phyloP scores from a whole-genome alignment of 2,888 invertebrate genomes.

The Pardosa pseudoannulata region DNA sequence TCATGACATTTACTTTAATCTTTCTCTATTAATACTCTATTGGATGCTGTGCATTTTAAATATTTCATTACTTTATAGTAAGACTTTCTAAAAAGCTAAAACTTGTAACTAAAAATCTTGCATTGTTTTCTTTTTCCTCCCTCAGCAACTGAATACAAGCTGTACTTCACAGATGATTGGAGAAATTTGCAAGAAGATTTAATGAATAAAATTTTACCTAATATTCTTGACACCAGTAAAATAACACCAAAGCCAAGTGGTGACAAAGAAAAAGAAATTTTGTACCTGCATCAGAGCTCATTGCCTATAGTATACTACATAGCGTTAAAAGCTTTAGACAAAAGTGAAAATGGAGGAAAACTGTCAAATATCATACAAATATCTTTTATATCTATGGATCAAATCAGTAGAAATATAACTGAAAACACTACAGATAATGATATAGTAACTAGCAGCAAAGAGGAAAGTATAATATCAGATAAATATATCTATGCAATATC shows the following conservation, averaged over 20 bases:
- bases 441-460: conserved; percentile 1
- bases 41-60: no score
- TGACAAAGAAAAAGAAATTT: background rate
- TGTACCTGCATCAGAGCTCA: background rate
- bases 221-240: conserved; percentile 10
- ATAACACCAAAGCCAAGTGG: conserved; percentile 25
- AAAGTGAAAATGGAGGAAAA: conserved; percentile 27
- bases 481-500: conserved; percentile 11
- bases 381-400: background rate
- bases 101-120: no score
- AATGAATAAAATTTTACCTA: conserved; percentile 31
- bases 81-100: no score
- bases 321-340: conserved; percentile 25
- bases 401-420: background rate
- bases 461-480: background rate
- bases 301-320: conserved; percentile 9
- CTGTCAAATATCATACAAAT: conserved; percentile 43
- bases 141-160: conserved; percentile 41
- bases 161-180: conserved; percentile 51
- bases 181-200: conserved; percentile 55
- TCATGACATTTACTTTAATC: no score
- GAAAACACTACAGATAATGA: conserved; percentile 2
- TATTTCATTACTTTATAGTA: no score
- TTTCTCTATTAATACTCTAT: no score
- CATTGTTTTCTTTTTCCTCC: conserved; percentile 15